These are phyloP conservation scores for Apogon talboti DNA, from an alignment of 2,797 vertebrate species.

Conservation along the genomic window DNA sequence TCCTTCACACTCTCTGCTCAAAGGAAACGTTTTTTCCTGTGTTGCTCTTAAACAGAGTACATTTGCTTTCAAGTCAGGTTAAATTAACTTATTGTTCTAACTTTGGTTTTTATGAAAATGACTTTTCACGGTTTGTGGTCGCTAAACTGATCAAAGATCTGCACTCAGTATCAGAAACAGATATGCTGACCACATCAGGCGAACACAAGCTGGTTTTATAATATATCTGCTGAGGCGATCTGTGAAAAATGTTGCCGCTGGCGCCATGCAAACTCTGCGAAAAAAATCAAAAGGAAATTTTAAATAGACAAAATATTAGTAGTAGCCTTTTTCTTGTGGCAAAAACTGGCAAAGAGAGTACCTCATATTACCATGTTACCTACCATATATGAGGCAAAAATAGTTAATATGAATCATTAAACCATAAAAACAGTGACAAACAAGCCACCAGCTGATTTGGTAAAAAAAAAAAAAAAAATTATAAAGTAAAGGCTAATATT, in stretches of 20 bases:
- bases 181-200: slow-evolving; percentile 71
- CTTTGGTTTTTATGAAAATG: slow-evolving; percentile 64
- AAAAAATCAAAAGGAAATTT: slow-evolving; percentile 30
- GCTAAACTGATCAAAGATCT: slow-evolving; percentile 71
- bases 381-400: too few relatives aligned
- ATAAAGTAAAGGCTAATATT: too few relatives aligned
- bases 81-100: slow-evolving; percentile 59
- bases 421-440: too few relatives aligned
- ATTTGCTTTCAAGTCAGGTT: slow-evolving; percentile 60
- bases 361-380: too few relatives aligned
- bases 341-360: too few relatives aligned
- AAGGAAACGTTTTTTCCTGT: slow-evolving; percentile 30
- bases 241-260: slow-evolving; percentile 56
- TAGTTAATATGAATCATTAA: too few relatives aligned
- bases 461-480: too few relatives aligned
- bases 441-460: too few relatives aligned
- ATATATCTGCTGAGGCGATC: slow-evolving; percentile 62
- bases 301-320: slow-evolving; percentile 35
- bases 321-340: background rate
- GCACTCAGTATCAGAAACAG: slow-evolving; percentile 59
- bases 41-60: slow-evolving; percentile 21
- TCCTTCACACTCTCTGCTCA: slow-evolving; percentile 32
- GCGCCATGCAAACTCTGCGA: slow-evolving; percentile 51
- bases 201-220: slow-evolving; percentile 48
- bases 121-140: slow-evolving; percentile 66